Percentiles rank a stretch among this genome's conserved stretches.
These are phyloP conservation scores for Lanius collurio DNA, from an alignment of 2,113 vertebrate genomes.

Conservation along the genomic window DNA sequence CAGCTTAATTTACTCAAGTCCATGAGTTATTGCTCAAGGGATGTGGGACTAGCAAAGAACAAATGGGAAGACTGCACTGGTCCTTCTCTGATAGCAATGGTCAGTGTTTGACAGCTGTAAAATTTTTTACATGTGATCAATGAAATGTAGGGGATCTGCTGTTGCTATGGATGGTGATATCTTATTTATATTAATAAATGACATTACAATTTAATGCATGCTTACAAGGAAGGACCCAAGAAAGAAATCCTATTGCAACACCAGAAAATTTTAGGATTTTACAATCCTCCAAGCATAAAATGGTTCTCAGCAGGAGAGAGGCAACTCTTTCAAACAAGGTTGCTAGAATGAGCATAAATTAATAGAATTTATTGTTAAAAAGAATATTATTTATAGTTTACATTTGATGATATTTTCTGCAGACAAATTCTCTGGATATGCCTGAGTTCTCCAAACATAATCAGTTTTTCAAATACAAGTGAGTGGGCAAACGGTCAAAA, in stretches of 20 bases:
- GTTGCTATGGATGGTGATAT: background rate
- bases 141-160: background rate
- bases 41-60: background rate
- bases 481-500: background rate
- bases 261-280: background rate
- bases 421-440: background rate
- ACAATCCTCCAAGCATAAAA: background rate
- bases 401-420: background rate
- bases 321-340: background rate
- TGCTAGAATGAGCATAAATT: background rate
- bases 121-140: background rate
- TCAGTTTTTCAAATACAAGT: background rate
- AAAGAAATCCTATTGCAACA: background rate
- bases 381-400: background rate
- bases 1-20: background rate
- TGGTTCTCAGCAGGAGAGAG: background rate
- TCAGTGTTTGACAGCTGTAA: background rate
- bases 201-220: background rate
- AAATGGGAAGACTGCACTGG: accelerated
- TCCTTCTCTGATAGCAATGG: background rate
- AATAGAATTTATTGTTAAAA: background rate
- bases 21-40: background rate
- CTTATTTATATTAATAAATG: background rate
- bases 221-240: background rate
- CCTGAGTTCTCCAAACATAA: background rate